Evolutionary conservation across 2,113 vertebrate species (phyloP).

Genomic region (Astatoreochromis straeleni): DNA sequence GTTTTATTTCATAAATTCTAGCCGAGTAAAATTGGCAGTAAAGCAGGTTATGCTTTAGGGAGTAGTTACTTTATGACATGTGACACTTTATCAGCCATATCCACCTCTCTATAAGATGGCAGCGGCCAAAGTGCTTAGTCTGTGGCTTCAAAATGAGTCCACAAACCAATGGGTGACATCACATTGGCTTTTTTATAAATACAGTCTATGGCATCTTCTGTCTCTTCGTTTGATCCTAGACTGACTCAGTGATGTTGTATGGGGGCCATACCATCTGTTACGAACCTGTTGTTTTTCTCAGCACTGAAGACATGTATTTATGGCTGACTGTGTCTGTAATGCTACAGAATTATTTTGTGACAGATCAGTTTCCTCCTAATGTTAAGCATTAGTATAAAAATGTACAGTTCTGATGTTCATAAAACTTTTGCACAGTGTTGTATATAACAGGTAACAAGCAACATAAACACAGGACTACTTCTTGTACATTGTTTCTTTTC

Average conservation of each 20-base stretch:
- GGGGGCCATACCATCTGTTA: not conserved
- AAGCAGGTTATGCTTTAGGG: not conserved
- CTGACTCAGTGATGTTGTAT: not conserved
- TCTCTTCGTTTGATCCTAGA: not conserved
- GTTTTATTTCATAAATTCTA: not conserved
- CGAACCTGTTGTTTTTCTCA: not conserved
- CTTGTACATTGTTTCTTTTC: slow-evolving; percentile 72
- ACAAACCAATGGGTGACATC: not conserved
- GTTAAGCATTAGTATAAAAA: not conserved
- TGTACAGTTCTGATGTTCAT: not conserved
- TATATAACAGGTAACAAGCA: not conserved
- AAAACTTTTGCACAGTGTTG: not conserved
- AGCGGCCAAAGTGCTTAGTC: not conserved
- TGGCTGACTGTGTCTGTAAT: not conserved
- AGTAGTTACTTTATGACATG: not conserved
- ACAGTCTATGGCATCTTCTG: not conserved
- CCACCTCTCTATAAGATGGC: not conserved
- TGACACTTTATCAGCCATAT: not conserved
- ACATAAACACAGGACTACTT: not conserved
- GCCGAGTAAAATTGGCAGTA: not conserved
- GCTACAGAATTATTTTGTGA: not conserved
- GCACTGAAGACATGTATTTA: not conserved
- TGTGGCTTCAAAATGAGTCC: not conserved
- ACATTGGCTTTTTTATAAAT: not conserved
- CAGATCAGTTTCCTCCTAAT: not conserved